Base-by-base conservation (phyloP, 2,797 vertebrate species). In the Tapera naevia region DNA sequence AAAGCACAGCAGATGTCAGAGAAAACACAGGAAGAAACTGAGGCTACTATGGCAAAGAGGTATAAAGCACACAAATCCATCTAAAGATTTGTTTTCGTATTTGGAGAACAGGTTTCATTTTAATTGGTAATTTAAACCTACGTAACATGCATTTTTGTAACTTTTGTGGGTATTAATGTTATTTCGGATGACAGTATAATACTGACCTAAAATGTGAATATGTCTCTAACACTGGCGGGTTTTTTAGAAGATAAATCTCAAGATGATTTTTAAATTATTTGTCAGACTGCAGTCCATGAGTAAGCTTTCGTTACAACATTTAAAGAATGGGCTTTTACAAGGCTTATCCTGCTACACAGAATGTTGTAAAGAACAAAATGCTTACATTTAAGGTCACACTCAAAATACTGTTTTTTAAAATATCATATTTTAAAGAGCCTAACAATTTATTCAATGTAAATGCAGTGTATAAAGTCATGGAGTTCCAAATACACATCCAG, bases 91-190 rank as follows among this genome's bases (percentile, higher is more conserved):
- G 54, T 32, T 92, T 74, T 50, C 25, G 69, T 86, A 48, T 33
- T 69, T 51, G 69, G 57, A 91, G 69, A 72, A 61, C 15, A 72
- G 46, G 28, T 90, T 94, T 89, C 62, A 46, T 88, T 96, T 94
- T 96, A 92, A 91, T 39, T 84, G 41, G 45, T 37, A 66, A 32
- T 78, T 76, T 95, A 94, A 95, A 95, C 61, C 57, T 85, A 74
- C 0, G 0, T n/a, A 92, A 80, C 80, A 80, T 80, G 70, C 80
- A 86, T 73, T 92, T 89, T 94, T 84, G 66, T 83, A 72, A 73
- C 33, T 79, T 89, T 79, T 71, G 53, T 50, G 69, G 32, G 45
- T 69, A 86, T 70, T 61, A 33, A 33, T 72, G 51, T 57, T 89
- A 78, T 57, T 95, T 92, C 62, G 90, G 41, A 41, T 57, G 27